Base-by-base conservation (phyloP, 2,888 invertebrate genomes). In the Apodemia duryi region DNA sequence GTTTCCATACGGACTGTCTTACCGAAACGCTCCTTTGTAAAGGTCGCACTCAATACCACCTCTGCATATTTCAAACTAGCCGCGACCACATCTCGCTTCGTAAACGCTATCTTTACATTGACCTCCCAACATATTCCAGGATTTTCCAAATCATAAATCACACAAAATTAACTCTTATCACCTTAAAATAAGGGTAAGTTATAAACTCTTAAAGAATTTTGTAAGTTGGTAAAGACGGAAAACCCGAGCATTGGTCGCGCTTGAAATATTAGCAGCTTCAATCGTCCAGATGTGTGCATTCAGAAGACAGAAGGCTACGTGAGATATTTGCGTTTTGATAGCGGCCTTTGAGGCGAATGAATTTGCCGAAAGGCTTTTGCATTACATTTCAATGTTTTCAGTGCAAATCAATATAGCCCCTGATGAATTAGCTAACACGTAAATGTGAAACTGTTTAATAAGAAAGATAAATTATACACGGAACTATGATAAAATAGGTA, bases 221-320 rank as follows among this genome's bases (percentile, higher is more conserved):
- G 65, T 72, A 77, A 70, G 43, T 73, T 83, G 71, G 88, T 78
- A 78, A 77, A 80, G 80, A 80, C 82, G 80, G 77, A 79, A 85
- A 84, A 81, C 81, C 78, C 75, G 79, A 80, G 81, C 79, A 80
- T 80, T 83, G 84, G 85, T 83, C 81, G 73, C 85, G 82, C 79
- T 84, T 89, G 90, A 91, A 89, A 90, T 90, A 91, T 91, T 88
- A 89, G 88, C 81, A 85, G 85, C 80, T 80, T 79, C 78, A 76
- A 77, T 57, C 57, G 57, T 71, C 80, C 80, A 85, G 86, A 86
- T 85, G 86, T 82, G 81, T 85, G 88, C 85, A 85, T 86, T 86
- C 82, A 84, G 76, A 79, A 78, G 81, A 78, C 80, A 79, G 75
- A 76, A 79, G 75, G 73, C 73, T 78, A 81, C 81, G 81, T 85